A percentile compares a stretch with the other conserved stretches of the same genome.
These are phyloP conservation scores for Galemys pyrenaicus DNA, from an alignment of 2,113 vertebrate genomes.

Conservation along the genomic window DNA sequence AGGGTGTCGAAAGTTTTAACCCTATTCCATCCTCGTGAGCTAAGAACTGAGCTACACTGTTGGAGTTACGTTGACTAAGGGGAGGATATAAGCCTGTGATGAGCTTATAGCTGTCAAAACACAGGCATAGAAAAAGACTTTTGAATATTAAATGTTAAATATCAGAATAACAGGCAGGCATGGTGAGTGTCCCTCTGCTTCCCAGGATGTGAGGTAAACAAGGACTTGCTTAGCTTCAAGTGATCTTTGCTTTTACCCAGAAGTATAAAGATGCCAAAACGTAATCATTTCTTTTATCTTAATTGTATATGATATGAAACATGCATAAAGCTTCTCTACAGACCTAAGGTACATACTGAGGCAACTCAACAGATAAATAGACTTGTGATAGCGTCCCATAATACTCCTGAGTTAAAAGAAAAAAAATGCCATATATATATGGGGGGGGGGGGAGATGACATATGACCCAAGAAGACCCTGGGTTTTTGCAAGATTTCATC, in stretches of 20 bases:
- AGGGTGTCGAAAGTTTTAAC: not conserved
- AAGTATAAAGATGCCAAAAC: constrained; percentile 46
- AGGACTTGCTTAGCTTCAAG: constrained; percentile 20
- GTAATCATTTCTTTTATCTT: constrained; percentile 52
- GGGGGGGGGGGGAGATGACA: not conserved
- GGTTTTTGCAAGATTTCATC: constrained; percentile 20
- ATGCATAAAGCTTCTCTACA: not conserved
- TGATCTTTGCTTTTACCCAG: constrained; percentile 25
- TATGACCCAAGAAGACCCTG: not conserved
- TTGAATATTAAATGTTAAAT: constrained; percentile 45
- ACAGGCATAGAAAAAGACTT: not conserved
- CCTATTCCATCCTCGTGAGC: not conserved
- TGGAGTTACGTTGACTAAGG: not conserved
- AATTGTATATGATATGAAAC: constrained; percentile 8
- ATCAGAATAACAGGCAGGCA: not conserved
- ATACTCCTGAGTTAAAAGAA: not conserved
- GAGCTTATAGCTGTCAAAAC: not conserved
- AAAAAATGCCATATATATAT: not conserved
- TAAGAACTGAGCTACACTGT: not conserved
- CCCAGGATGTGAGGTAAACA: not conserved
- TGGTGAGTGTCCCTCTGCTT: not conserved
- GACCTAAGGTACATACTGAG: not conserved
- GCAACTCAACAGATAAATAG: constrained; percentile 21
- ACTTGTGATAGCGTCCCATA: not conserved
- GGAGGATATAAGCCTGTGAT: not conserved